phyloP scores from a whole-genome alignment of 64 coral and sea anemone genomes.

The Pocillopora verrucosa region DNA sequence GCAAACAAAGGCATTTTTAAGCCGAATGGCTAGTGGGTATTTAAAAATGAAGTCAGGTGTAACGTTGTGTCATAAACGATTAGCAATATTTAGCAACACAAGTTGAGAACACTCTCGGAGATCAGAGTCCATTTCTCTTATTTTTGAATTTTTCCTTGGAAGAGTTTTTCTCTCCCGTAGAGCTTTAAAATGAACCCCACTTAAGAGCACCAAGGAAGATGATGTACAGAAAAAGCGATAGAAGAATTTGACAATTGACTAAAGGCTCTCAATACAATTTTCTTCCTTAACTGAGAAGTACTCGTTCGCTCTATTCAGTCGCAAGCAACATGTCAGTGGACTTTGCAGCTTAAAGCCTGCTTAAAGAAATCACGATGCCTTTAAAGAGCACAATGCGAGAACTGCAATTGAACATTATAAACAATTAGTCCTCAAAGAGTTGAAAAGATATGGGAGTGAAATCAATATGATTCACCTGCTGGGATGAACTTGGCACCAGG shows the following conservation, averaged over 20 bases:
- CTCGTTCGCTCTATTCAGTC: neutral
- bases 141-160: neutral
- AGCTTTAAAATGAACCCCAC: neutral
- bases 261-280: neutral
- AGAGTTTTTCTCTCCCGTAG: neutral
- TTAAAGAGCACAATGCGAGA: neutral
- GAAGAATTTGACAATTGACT: neutral
- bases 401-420: neutral
- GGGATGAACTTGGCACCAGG: neutral
- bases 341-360: neutral
- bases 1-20: constrained; percentile 32
- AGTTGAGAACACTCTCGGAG: neutral
- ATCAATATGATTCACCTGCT: neutral
- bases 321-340: neutral
- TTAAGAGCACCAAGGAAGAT: neutral
- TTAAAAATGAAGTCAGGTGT: constrained; percentile 18
- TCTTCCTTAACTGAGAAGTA: neutral
- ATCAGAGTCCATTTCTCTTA: neutral
- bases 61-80: neutral
- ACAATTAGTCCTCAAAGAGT: neutral
- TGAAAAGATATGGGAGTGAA: neutral
- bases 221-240: neutral
- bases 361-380: neutral
- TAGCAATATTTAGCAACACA: constrained; percentile 14
- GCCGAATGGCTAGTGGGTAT: neutral